Evolutionary conservation across 1,140 invertebrate genomes (phyloP), one percentile per base, ranked within the genome.

Genomic region (Hyposmocoma kahamanoa): DNA sequence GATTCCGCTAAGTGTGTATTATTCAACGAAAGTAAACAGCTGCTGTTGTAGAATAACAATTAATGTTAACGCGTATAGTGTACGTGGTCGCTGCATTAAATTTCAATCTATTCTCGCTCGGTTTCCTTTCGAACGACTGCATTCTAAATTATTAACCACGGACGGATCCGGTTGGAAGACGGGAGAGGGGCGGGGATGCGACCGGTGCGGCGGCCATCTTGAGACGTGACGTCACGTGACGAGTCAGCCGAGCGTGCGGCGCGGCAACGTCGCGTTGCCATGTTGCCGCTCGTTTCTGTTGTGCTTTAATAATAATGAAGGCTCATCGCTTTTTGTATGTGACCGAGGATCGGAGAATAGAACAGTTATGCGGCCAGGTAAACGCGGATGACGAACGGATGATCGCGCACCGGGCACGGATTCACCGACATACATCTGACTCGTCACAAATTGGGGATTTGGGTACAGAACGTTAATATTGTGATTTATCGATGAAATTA

Each of bases 171-270:
- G 77, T 71, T 76, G 72, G 73, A 67, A 74, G 69, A 66, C 72
- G 57, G 68, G 73, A 70, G 69, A 62, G 66, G 74, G 70, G 39
- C 34, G 42, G 75, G 67, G 66, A 68, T 67, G 62, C 57, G 67
- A 75, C 71, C 79, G 75, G 77, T 73, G 56, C 67, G 76, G 75
- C 81, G 71, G 81, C 81, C 81, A 85, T 83, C 77, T 85, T 85
- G 79, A 85, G 81, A 85, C 76, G 78, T 85, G 82, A 85, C 82
- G 82, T 85, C 82, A 85, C 82, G 78, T 85, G 82, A 85, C 82
- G 82, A 85, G 76, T 82, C 74, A 83, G 72, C 72, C 71, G 73
- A 76, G 67, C 69, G 68, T 56, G 69, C 75, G 62, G 65, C 15
- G 59, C 62, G 81, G 79, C 81, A 85, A 83, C 81, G 68, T 63